Evolutionary conservation across 1,140 invertebrate genomes (phyloP), one percentile per base, ranked within the genome.

Genomic region (Hydropsyche tenuis): DNA sequence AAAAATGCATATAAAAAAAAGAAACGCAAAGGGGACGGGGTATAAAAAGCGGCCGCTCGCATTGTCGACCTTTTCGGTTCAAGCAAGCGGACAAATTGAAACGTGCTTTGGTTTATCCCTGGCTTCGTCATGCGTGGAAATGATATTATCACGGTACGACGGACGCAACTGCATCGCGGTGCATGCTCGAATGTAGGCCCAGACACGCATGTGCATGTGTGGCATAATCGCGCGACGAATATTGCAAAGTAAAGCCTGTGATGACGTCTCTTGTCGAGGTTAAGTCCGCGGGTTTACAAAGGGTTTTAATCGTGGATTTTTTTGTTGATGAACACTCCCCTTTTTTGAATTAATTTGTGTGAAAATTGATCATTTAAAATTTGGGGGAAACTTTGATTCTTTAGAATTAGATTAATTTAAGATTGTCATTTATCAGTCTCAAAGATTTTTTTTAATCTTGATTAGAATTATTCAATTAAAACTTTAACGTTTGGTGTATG

Each of bases 61-160:
- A 70, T 70, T 70, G 68, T 70, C 14, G 42, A 73, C 51, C 72
- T 66, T 73, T 73, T 69, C 46, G 30, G 72, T 62, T 73, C 65
- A 73, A 73, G 72, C 64, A 60, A 69, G 63, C 72, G 72, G 42
- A 73, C 65, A 73, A 73, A 73, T 73, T 72, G 62, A 64, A 72
- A 72, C 30, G 70, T 72, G 63, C 70, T 72, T 72, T 72, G 62
- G 70, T 64, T 72, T 72, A 72, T 64, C 53, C 70, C 62, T 20
- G 56, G 18, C 5, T 12, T 16, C 22, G 56, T 72, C 70, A 72
- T 64, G 72, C 72, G 65, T 73, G 63, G 63, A 73, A 69, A 73
- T 73, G 72, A 73, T 73, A 73, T 73, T 73, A 73, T 27, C 64
- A 73, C 72, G 72, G 42, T 66, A 69, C 72, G 65, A n/a, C 65